Evolutionary conservation across 2,888 invertebrate species (phyloP).

Genomic region (Pasiphila rectangulata): DNA sequence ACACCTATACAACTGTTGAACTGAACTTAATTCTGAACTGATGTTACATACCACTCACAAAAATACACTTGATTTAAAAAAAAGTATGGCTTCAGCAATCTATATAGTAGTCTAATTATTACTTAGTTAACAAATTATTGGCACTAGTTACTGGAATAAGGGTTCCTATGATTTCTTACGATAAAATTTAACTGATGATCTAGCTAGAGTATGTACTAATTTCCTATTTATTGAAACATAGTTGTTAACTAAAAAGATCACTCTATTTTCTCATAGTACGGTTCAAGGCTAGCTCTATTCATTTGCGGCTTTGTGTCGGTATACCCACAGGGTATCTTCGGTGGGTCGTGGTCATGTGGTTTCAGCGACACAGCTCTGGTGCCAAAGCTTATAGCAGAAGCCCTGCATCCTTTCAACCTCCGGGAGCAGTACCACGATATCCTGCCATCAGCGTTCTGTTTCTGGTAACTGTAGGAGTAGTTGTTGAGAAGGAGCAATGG

Average conservation of each 20-base stretch:
- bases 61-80: too few relatives aligned
- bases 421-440: slow-evolving; percentile 74
- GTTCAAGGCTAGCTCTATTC: slow-evolving; percentile 4
- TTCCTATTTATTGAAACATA: too few relatives aligned
- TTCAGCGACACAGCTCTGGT: slow-evolving; percentile 49
- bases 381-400: slow-evolving; percentile 65
- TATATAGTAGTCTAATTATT: too few relatives aligned
- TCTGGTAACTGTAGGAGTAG: slow-evolving; percentile 72
- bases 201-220: too few relatives aligned
- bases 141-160: not conserved
- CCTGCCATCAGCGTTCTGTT: slow-evolving; percentile 67
- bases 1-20: too few relatives aligned
- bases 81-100: too few relatives aligned
- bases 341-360: slow-evolving; percentile 63
- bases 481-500: slow-evolving; percentile 62
- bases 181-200: not conserved
- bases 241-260: not conserved
- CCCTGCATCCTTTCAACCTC: slow-evolving; percentile 66
- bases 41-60: too few relatives aligned
- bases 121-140: not conserved
- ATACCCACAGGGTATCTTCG: slow-evolving; percentile 42
- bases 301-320: slow-evolving; percentile 15
- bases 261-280: slow-evolving; percentile 8
- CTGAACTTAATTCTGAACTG: too few relatives aligned
- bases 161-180: not conserved